These are phyloP conservation scores for Apantesis nais DNA, from an alignment of 2,888 invertebrate species.

Conservation along the genomic window DNA sequence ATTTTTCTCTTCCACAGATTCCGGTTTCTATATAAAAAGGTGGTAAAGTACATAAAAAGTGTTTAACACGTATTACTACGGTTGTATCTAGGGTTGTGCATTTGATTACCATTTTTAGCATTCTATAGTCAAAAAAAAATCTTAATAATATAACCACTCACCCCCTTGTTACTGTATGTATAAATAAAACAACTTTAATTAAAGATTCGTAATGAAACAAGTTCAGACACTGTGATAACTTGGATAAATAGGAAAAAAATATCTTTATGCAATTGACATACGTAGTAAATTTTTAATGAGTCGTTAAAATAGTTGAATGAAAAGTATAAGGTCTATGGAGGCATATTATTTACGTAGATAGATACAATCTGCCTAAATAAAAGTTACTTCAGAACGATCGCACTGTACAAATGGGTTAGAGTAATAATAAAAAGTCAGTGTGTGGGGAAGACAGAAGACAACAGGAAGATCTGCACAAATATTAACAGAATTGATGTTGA, in stretches of 20 bases:
- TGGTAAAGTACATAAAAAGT: not conserved
- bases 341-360: too few relatives aligned
- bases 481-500: too few relatives aligned
- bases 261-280: too few relatives aligned
- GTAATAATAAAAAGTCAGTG: too few relatives aligned
- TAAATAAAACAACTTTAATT: not conserved
- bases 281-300: too few relatives aligned
- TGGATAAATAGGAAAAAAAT: too few relatives aligned
- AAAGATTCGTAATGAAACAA: not conserved
- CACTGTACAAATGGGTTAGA: too few relatives aligned
- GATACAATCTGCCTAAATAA: too few relatives aligned
- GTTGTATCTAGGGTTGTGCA: not conserved
- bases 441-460: not conserved
- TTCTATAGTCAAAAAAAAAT: not conserved
- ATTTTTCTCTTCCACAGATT: not conserved
- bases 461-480: too few relatives aligned
- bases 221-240: not conserved
- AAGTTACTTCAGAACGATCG: too few relatives aligned
- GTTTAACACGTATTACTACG: conserved; percentile 1
- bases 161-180: not conserved
- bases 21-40: not conserved
- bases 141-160: not conserved
- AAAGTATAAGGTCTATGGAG: too few relatives aligned
- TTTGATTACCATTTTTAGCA: not conserved
- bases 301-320: too few relatives aligned